Percentiles rank a stretch among this genome's conserved stretches.
Conservation (phyloP, 2,888 invertebrate genomes). For the Caenorhabditis sinica region DNA sequence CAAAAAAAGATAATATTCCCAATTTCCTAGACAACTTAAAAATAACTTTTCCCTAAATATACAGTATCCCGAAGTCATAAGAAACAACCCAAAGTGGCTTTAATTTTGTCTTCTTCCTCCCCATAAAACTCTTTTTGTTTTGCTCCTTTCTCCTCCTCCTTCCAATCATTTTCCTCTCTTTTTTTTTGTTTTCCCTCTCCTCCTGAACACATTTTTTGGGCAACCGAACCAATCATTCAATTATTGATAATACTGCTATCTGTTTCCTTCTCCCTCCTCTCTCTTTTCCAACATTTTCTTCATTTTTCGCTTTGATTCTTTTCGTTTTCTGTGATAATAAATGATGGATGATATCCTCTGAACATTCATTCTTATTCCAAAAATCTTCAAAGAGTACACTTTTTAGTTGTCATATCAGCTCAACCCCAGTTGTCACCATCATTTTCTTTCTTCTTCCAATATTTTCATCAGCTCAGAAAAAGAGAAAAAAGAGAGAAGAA, state of each 20-base stretch:
- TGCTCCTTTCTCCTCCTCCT: conserved; percentile 10
- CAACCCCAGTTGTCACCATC: conserved; percentile 4
- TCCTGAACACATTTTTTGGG: conserved; percentile 44
- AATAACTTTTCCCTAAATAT: not conserved
- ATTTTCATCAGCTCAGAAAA: conserved; percentile 11
- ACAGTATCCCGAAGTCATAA: not conserved
- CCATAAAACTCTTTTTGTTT: conserved; percentile 7
- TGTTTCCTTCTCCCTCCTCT: not conserved
- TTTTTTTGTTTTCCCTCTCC: not conserved
- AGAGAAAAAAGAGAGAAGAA: conserved; percentile 18
- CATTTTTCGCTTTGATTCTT: conserved; percentile 20
- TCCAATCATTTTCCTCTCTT: conserved; percentile 15
- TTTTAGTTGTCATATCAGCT: not conserved
- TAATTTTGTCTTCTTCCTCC: conserved; percentile 7
- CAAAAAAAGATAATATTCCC: not conserved
- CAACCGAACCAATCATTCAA: conserved; percentile 40
- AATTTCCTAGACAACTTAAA: not conserved
- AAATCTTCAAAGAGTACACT: conserved; percentile 27
- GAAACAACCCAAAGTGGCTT: conserved; percentile 11
- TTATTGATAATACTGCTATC: conserved; percentile 50
- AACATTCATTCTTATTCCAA: conserved; percentile 36
- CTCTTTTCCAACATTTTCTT: no score
- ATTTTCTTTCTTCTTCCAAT: not conserved
- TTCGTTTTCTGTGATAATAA: conserved; percentile 27
- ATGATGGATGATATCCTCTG: conserved; percentile 49